Conservation (phyloP, 1,140 invertebrate species). For the Zophobas atratus region DNA sequence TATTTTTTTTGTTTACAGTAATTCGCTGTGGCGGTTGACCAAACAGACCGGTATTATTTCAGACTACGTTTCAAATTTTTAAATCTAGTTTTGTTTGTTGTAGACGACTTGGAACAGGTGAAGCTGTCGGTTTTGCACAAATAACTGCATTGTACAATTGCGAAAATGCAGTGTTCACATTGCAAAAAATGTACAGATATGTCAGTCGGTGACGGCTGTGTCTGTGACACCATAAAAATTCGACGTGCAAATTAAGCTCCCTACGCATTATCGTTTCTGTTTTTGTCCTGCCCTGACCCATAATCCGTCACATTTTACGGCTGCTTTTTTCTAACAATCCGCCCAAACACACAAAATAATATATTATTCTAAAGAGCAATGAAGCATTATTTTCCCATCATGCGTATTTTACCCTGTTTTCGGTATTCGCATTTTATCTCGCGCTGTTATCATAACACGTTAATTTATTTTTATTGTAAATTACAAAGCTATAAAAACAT, state of each 20-base stretch:
- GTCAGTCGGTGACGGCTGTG: constrained; percentile 20
- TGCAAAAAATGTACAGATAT: constrained; percentile 34
- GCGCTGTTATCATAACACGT: background rate
- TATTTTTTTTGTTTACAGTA: background rate
- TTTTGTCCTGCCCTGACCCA: too few relatives aligned
- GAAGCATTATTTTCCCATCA: too few relatives aligned
- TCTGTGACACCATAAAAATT: constrained; percentile 36
- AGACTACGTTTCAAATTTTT: background rate
- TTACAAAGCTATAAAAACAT: constrained; percentile 2
- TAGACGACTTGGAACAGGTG: constrained; percentile 15
- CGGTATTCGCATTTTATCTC: background rate
- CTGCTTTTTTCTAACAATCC: background rate
- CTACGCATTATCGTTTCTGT: background rate
- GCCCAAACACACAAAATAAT: background rate
- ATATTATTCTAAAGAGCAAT: background rate
- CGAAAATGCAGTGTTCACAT: constrained; percentile 21
- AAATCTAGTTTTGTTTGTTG: background rate
- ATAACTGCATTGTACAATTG: constrained; percentile 26
- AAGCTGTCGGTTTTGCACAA: constrained; percentile 20
- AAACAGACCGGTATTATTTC: constrained; percentile 1
- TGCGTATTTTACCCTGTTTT: too few relatives aligned
- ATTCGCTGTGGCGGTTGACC: background rate
- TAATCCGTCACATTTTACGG: too few relatives aligned
- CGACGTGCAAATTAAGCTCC: constrained; percentile 31
- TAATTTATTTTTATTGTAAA: constrained; percentile 24